phyloP scores from a whole-genome alignment of 1,140 invertebrate species.

The Zelostemma sp. region DNA sequence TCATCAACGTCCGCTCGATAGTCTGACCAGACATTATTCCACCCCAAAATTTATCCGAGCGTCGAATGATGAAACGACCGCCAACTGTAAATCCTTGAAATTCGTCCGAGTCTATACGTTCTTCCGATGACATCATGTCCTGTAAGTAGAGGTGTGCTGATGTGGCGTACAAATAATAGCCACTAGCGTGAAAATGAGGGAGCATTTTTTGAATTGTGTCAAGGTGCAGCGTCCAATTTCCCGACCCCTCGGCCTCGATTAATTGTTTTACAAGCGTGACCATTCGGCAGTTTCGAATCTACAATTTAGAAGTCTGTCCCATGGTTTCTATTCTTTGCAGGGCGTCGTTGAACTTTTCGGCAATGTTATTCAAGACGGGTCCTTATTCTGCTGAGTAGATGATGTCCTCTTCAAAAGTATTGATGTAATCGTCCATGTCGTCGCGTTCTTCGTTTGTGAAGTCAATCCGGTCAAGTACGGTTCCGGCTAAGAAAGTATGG shows the following conservation, averaged over 20 bases:
- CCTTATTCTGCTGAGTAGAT: neutral
- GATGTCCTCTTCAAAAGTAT: no score
- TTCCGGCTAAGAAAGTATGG: slow-evolving; percentile 50
- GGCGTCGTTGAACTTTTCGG: no score
- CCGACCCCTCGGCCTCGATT: slow-evolving; percentile 45
- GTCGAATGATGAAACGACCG: neutral
- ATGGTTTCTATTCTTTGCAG: neutral
- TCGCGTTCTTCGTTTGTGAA: slow-evolving; percentile 20
- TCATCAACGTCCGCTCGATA: neutral
- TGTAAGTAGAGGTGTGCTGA: slow-evolving; percentile 47
- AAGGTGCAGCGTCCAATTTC: slow-evolving; percentile 55
- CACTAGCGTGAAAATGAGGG: slow-evolving; percentile 59
- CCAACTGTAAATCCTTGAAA: neutral
- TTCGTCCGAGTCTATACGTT: neutral
- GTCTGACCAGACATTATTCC: neutral
- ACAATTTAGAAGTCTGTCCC: slow-evolving; percentile 48
- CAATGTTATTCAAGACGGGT: no score
- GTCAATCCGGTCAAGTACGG: slow-evolving; percentile 45
- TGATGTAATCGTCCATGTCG: slow-evolving; percentile 6
- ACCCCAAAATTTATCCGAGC: neutral
- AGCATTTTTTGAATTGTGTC: slow-evolving; percentile 55
- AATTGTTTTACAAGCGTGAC: slow-evolving; percentile 47
- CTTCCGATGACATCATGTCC: neutral
- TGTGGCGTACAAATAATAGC: slow-evolving; percentile 56
- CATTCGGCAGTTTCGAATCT: slow-evolving; percentile 55